phyloP scores from a whole-genome alignment of 2,797 vertebrate species.

The Neosilurus hyrtlii region DNA sequence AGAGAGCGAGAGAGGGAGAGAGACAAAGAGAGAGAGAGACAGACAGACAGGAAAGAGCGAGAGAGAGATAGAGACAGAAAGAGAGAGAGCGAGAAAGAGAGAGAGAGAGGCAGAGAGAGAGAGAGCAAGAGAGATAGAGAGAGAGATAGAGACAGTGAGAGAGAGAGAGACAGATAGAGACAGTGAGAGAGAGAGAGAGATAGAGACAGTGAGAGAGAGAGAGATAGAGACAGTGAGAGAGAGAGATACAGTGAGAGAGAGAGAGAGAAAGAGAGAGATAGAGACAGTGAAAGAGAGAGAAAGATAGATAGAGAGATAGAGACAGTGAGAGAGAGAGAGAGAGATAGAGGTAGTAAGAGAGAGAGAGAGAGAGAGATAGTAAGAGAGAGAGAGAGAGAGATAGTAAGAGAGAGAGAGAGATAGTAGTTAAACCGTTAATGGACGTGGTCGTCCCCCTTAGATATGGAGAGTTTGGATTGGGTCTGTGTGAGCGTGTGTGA shows the following conservation, averaged over 20 bases:
- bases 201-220: slow-evolving; percentile 5
- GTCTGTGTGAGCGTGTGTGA: background rate
- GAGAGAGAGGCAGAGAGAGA: too few relatives aligned
- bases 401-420: background rate
- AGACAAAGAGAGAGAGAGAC: too few relatives aligned
- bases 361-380: background rate
- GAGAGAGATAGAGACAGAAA: too few relatives aligned
- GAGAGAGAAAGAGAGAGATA: slow-evolving; percentile 15
- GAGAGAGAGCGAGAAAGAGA: too few relatives aligned
- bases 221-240: background rate
- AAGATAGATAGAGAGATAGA: background rate
- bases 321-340: slow-evolving; percentile 10
- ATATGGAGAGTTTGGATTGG: background rate
- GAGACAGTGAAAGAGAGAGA: too few relatives aligned
- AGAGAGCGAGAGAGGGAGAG: too few relatives aligned
- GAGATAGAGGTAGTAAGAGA: slow-evolving; percentile 17
- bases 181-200: background rate
- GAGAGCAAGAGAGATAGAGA: background rate
- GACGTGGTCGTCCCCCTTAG: background rate
- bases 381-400: slow-evolving; percentile 6
- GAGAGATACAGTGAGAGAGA: slow-evolving; percentile 18
- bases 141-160: slow-evolving; percentile 4
- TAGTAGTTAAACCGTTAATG: background rate
- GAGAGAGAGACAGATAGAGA: slow-evolving; percentile 28
- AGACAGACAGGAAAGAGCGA: too few relatives aligned